Evolutionary conservation across 2,797 vertebrate species (phyloP), one percentile per base, ranked within the genome.

Genomic region (Urocyon cinereoargenteus): DNA sequence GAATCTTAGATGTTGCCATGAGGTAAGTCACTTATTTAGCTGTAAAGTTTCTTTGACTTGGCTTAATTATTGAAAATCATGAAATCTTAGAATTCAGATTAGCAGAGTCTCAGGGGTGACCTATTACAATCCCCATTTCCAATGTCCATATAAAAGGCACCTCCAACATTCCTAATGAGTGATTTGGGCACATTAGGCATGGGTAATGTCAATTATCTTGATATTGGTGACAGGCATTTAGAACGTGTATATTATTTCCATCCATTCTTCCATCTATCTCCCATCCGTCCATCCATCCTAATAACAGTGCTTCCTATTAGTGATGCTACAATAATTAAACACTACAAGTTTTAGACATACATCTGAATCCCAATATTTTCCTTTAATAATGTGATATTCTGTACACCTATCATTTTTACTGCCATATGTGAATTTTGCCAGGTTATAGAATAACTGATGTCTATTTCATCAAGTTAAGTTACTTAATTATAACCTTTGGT

Each of bases 401-500:
- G 4, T 36, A 75, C 15, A 4, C 8, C 21, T 3, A 6, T 91
- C 26, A 89, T 21, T 36, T 85, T 81, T 96, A 93, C 53, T 90
- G 82, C 28, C 61, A 81, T 3, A 3, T 57, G n/a, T 16, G 2
- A 36, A 94, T 72, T 61, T 88, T 90, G 1, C 24, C 36, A 40
- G 5, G 28, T 53, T 34, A 36, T 40, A 88, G 6, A 94, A 55
- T 87, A 83, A 83, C 2, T 3, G 1, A 57, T 34, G 13, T n/a
- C 15, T 86, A 49, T 26, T 45, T 57, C 18, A 66, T 86, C 57
- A 36, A 86, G 31, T n/a, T 64, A 75, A 78, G 10, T 75, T 79
- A 36, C 19, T 94, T 95, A 53, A 85, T 75, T 86, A 34, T 57
- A 89, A 59, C 49, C 59, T 88, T 96, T 95, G 26, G 18, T 78